Base-by-base conservation (phyloP, 2,888 invertebrate genomes). In the Ctena decussata region DNA sequence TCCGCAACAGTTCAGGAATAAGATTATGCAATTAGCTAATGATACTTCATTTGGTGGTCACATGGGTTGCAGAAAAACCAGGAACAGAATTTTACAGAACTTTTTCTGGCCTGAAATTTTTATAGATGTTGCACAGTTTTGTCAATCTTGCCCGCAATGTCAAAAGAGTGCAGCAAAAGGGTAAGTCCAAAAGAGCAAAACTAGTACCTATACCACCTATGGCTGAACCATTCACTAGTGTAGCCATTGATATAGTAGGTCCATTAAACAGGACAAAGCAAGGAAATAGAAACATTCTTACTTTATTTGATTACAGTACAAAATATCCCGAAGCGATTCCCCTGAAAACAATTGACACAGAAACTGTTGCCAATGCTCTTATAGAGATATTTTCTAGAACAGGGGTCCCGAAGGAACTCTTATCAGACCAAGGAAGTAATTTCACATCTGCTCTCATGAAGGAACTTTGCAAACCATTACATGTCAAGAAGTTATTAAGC, bases 391-490 rank as follows among this genome's bases (percentile, higher is more conserved):
- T 53, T 35, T 74, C 49, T 49, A 74, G 74, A 74, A 44, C 30
- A 74, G 74, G 74, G 5, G 35, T 41, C 1, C 72, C 72, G 5
- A 24, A 72, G 11, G 44, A 72, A n/a, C 39, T 72, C 5, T 44
- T 72, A 41, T 72, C 72, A 44, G 72, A 72, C 30, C 41, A 44
- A 30, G 72, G 72, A 1, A 44, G 69, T 46, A 77, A 77, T n/a
- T 77, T 77, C 24, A 69, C 46, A 46, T 77, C 69, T 27, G 39
- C 44, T 32, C 2, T 77, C 6, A 77, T 69, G 77, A 77, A 32
- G 24, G 30, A 77, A 30, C 44, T 77, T 2, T 77, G 77, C 18
- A 39, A 30, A 30, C 41, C 44, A 15, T 41, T 77, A 32, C 35
- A 77, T 27, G 44, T 65, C 5, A 39, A 46, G 8, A 77, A 77